Evolutionary conservation across 2,113 vertebrate genomes (phyloP).

Genomic region (Todiramphus chloris): DNA sequence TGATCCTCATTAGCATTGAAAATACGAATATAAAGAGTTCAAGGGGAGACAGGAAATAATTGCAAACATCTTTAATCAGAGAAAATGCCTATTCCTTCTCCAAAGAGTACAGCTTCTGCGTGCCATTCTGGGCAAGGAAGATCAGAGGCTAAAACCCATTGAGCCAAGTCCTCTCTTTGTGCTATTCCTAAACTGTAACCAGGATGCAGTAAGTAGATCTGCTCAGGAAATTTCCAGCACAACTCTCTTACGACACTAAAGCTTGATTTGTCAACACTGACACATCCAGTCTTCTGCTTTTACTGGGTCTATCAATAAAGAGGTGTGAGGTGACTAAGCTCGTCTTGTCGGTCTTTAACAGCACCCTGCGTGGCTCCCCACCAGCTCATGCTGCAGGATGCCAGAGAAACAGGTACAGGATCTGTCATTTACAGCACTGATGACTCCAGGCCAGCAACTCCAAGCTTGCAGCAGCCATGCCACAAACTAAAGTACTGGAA

Average conservation of each 20-base stretch:
- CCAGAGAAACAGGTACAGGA: background rate
- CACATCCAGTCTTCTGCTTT: background rate
- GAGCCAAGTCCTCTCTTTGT: background rate
- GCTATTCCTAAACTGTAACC: background rate
- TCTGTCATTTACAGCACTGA: background rate
- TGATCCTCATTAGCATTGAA: slow-evolving; percentile 19
- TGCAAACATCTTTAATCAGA: background rate
- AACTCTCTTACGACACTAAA: background rate
- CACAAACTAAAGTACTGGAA: background rate
- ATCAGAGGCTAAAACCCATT: background rate
- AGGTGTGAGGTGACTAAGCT: background rate
- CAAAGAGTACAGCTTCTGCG: background rate
- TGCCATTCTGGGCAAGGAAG: background rate
- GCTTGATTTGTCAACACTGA: background rate
- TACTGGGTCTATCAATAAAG: background rate
- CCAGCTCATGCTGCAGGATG: fast-evolving
- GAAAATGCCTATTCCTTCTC: background rate
- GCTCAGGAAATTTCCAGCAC: background rate
- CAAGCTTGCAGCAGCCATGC: background rate
- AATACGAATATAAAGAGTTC: background rate
- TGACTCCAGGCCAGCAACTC: background rate
- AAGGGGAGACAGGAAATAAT: background rate
- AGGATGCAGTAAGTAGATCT: background rate
- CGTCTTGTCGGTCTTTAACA: fast-evolving
- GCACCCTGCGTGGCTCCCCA: fast-evolving